phyloP scores from a whole-genome alignment of 1,140 invertebrate species.

The Thrips palmi region DNA sequence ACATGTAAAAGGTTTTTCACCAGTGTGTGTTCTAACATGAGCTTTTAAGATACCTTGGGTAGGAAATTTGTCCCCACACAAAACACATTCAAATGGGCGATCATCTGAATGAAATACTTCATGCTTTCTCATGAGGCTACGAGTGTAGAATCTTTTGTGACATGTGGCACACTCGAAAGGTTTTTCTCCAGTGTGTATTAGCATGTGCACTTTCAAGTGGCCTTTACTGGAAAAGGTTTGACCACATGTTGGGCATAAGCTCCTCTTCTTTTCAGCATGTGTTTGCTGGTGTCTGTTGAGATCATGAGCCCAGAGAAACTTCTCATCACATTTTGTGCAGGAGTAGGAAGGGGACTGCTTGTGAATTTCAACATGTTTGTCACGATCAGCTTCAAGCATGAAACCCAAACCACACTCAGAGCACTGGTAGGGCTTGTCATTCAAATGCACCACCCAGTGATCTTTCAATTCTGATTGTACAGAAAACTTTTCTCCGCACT shows the following conservation, averaged over 20 bases:
- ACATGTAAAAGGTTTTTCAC: constrained; percentile 34
- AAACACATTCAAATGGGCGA: constrained; percentile 32
- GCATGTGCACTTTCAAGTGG: constrained; percentile 42
- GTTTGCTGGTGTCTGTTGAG: constrained; percentile 15
- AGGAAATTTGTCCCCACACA: constrained; percentile 21
- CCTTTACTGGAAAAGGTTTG: no score
- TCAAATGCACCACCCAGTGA: constrained; percentile 19
- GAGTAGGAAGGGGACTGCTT: no score
- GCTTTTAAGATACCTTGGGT: constrained; percentile 23
- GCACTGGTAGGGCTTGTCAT: constrained; percentile 13
- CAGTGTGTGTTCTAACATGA: constrained; percentile 27
- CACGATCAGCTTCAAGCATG: no score
- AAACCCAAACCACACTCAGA: constrained; percentile 14
- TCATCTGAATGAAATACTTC: constrained; percentile 52
- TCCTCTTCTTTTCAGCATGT: no score
- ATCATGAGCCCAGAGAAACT: no score
- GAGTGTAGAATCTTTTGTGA: constrained; percentile 45
- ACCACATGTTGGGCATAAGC: no score
- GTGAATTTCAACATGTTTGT: no score
- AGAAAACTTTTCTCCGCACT: constrained; percentile 26
- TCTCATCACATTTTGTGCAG: no score
- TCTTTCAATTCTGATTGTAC: constrained; percentile 26
- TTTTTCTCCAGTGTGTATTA: constrained; percentile 68
- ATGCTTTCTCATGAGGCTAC: constrained; percentile 50
- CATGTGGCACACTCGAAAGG: constrained; percentile 66